phyloP scores from a whole-genome alignment of 2,113 vertebrate species.

The Columba livia region DNA sequence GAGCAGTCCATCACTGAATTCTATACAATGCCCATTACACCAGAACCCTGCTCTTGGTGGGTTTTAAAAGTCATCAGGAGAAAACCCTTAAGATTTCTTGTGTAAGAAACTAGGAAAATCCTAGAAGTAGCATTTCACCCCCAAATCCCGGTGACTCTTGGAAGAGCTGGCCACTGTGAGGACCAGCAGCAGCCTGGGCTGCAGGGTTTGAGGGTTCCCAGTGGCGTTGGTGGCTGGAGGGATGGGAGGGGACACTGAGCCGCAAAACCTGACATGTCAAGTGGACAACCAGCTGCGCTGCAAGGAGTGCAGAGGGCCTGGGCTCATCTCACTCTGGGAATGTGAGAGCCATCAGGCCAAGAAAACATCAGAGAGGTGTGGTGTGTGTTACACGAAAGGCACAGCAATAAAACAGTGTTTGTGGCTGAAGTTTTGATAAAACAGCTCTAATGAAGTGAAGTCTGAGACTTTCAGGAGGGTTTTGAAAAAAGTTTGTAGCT shows the following conservation, averaged over 20 bases:
- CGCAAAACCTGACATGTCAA: not conserved
- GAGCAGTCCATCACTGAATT: not conserved
- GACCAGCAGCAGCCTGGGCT: too few species aligned
- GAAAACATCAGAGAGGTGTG: accelerated
- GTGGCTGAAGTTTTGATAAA: not conserved
- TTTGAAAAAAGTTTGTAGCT: not conserved
- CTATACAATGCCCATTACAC: accelerated
- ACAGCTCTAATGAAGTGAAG: accelerated
- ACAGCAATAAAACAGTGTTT: not conserved
- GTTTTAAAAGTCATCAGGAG: not conserved
- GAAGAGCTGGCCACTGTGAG: accelerated
- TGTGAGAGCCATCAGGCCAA: not conserved
- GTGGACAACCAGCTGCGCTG: too few species aligned
- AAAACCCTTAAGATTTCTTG: not conserved
- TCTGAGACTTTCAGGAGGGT: not conserved
- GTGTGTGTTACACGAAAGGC: not conserved
- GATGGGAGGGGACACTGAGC: not conserved
- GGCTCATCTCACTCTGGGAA: too few species aligned
- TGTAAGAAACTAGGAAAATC: not conserved
- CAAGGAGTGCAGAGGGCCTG: too few species aligned
- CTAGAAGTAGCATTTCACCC: not conserved
- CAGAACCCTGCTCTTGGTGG: not conserved
- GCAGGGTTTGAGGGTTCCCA: too few species aligned
- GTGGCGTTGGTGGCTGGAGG: not conserved
- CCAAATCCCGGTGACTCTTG: not conserved